phyloP scores from a whole-genome alignment of 2,113 vertebrate species.

The Mirza zaza region DNA sequence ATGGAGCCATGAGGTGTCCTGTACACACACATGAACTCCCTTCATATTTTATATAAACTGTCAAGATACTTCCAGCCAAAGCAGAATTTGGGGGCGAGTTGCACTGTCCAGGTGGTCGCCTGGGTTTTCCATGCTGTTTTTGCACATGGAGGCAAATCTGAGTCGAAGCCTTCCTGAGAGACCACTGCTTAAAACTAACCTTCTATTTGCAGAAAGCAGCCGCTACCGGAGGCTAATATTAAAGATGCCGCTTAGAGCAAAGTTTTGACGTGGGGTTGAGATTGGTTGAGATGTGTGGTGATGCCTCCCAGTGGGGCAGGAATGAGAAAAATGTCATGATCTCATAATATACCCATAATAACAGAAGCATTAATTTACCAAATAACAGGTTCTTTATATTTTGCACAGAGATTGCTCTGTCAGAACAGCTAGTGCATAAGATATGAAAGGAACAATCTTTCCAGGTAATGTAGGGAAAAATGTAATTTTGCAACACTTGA shows the following conservation, averaged over 20 bases:
- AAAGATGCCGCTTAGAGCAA: neutral
- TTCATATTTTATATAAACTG: neutral
- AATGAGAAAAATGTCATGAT: conserved; percentile 16
- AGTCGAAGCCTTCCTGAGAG: neutral
- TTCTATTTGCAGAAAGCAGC: neutral
- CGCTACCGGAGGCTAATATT: neutral
- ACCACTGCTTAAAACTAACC: neutral
- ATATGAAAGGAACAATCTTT: conserved; percentile 37
- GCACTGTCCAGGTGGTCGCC: neutral
- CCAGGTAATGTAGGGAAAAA: conserved; percentile 57
- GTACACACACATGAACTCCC: neutral
- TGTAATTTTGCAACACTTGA: conserved; percentile 51
- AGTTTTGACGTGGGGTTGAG: neutral
- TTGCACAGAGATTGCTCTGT: conserved; percentile 36
- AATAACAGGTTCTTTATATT: conserved; percentile 38
- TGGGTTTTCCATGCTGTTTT: neutral
- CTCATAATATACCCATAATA: neutral
- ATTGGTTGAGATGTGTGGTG: neutral
- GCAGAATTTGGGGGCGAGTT: neutral
- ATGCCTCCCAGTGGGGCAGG: neutral
- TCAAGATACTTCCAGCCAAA: neutral
- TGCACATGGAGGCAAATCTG: neutral
- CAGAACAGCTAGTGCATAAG: neutral
- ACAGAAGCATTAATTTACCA: conserved; percentile 25
- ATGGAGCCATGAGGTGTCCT: neutral